These are phyloP conservation scores for Anableps anableps DNA, from an alignment of 2,797 vertebrate genomes.

Conservation along the genomic window DNA sequence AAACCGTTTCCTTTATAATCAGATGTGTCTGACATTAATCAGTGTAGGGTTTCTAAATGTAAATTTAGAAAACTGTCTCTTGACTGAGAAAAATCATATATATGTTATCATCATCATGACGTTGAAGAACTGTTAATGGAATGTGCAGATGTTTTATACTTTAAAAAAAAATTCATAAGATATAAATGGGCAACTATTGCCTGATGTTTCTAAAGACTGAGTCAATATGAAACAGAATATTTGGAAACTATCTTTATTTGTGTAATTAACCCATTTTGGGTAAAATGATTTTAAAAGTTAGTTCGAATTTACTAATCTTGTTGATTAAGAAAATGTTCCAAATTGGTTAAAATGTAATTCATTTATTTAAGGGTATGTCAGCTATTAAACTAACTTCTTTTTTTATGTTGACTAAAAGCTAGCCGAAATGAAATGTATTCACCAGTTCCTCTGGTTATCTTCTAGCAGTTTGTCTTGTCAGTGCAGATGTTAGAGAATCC, in stretches of 20 bases:
- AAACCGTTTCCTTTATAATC: neutral
- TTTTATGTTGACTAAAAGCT: neutral
- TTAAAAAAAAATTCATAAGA: neutral
- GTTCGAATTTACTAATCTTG: neutral
- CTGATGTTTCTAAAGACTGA: neutral
- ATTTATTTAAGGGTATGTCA: neutral
- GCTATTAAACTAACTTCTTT: neutral
- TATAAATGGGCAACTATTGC: neutral
- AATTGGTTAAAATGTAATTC: neutral
- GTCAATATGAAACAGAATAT: neutral
- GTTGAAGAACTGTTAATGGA: neutral
- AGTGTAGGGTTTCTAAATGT: neutral
- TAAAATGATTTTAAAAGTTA: neutral
- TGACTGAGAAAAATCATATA: neutral
- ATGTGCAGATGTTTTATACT: neutral
- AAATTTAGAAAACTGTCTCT: neutral
- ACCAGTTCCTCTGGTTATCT: neutral
- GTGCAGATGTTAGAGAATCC: neutral
- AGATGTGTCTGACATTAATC: neutral
- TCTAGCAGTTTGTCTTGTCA: neutral
- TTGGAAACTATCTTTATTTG: neutral
- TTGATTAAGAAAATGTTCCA: neutral
- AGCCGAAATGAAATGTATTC: neutral
- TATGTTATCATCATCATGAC: neutral
- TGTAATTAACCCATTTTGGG: neutral